Conservation (phyloP, 2,113 vertebrate species). For the Aspidoscelis tigris region DNA sequence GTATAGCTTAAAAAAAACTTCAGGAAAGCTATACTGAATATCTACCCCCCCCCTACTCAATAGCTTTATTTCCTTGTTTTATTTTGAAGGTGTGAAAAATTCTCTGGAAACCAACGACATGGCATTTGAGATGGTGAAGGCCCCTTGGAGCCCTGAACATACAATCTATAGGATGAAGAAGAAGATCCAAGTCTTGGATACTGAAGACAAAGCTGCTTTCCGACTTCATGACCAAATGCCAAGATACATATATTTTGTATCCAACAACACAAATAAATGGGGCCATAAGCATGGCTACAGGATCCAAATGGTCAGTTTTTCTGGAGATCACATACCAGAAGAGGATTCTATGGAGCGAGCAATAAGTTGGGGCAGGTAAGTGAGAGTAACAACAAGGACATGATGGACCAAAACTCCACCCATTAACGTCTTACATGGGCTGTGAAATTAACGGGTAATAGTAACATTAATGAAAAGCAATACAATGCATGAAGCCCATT, state of each 20-base stretch:
- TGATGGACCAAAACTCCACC: too few relatives aligned
- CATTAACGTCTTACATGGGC: too few relatives aligned
- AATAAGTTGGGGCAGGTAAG: constrained; percentile 95
- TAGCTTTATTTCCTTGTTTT: constrained; percentile 6
- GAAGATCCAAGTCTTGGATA: constrained; percentile 83
- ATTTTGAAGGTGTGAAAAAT: constrained; percentile 82
- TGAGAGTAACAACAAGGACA: not conserved
- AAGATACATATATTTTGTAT: constrained; percentile 87
- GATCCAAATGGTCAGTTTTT: constrained; percentile 86
- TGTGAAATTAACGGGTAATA: too few relatives aligned
- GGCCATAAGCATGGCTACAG: constrained; percentile 88
- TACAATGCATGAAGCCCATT: too few relatives aligned
- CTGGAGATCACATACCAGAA: constrained; percentile 85
- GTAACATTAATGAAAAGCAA: too few relatives aligned
- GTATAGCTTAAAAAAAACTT: too few relatives aligned
- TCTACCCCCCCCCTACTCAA: not conserved
- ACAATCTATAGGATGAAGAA: constrained; percentile 82
- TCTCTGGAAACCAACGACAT: constrained; percentile 88
- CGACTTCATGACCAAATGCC: constrained; percentile 76
- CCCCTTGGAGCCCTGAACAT: constrained; percentile 82
- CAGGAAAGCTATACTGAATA: too few relatives aligned
- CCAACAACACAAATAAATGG: constrained; percentile 87
- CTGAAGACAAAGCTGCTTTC: constrained; percentile 85
- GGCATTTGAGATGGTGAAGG: constrained; percentile 75
- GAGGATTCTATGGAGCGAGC: constrained; percentile 81